phyloP scores from a whole-genome alignment of 2,888 invertebrate genomes.

The Macrophya alboannulata region DNA sequence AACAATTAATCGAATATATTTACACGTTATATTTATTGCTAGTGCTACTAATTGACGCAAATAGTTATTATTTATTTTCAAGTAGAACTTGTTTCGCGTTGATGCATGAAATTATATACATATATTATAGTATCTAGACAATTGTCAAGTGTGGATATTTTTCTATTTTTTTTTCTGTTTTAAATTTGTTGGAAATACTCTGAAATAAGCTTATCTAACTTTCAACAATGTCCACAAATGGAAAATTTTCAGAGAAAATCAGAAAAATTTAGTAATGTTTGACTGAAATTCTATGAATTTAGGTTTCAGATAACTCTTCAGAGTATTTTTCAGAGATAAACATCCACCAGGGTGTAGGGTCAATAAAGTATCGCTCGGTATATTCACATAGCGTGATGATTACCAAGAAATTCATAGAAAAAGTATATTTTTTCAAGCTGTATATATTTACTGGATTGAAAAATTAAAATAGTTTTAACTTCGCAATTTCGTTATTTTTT shows the following conservation, averaged over 20 bases:
- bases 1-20: neutral
- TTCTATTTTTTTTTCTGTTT: neutral
- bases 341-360: neutral
- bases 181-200: neutral
- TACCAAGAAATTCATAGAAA: constrained; percentile 12
- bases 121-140: neutral
- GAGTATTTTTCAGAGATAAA: neutral
- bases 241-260: neutral
- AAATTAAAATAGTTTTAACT: constrained; percentile 7
- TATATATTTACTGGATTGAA: constrained; percentile 1
- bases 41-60: neutral
- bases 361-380: neutral
- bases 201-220: neutral
- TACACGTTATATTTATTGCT: constrained; percentile 10
- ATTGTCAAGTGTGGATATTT: neutral
- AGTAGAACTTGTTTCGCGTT: constrained; percentile 31
- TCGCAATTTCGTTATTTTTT: constrained; percentile 5
- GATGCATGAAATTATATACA: constrained; percentile 7
- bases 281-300: neutral
- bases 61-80: neutral
- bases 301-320: neutral
- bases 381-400: neutral
- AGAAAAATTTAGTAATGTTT: neutral
- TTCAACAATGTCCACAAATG: no score
- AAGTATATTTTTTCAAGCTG: constrained; percentile 25